Base-by-base conservation (phyloP, 2,888 invertebrate genomes). In the Dermolepida albohirtum region DNA sequence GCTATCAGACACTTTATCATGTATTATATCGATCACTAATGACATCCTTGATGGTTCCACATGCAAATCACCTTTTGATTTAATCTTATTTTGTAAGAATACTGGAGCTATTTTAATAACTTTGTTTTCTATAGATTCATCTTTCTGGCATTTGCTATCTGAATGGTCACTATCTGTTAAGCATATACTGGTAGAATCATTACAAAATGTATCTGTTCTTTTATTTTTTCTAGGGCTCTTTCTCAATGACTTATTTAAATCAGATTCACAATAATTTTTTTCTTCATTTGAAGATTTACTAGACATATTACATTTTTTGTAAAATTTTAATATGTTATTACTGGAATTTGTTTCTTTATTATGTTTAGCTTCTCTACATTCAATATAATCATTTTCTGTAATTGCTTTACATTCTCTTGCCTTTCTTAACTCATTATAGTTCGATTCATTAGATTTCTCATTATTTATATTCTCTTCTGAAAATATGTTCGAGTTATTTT, bases 1-100 rank as follows among this genome's bases (percentile, higher is more conserved):
- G 22, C 22, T 22, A 4, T 22, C 22, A 22, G 22, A 22, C 4
- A 22, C 1, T 22, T 22, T 22, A 2, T 22, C 22, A 1, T 90
- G 89, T 8, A 90, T 90, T 5, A 91, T 86, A n/a, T 91, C 91
- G 70, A 92, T 91, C 73, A 89, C 86, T 41, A 93, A 83, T 82
- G 93, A 93, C 69, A 87, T 86, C 70, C 87, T 87, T 74, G 89
- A 88, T 5, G 93, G 92, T 79, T 89, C 88, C 50, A 88, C 67
- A 49, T 85, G 81, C 12, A 87, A 85, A 83, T 90, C 89, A 12
- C 85, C 77, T 78, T 86, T 87, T 6, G 85, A 86, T 81, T 89
- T 90, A 10, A 85, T 80, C 44, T 81, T 71, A 5, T 76, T 43
- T 71, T 78, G 87, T 0, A 86, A 78, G 81, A 93, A 93, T 51